Percentiles rank a stretch among this genome's conserved stretches.
Conservation (phyloP, 2,113 vertebrate genomes). For the Ceyx margarethae region DNA sequence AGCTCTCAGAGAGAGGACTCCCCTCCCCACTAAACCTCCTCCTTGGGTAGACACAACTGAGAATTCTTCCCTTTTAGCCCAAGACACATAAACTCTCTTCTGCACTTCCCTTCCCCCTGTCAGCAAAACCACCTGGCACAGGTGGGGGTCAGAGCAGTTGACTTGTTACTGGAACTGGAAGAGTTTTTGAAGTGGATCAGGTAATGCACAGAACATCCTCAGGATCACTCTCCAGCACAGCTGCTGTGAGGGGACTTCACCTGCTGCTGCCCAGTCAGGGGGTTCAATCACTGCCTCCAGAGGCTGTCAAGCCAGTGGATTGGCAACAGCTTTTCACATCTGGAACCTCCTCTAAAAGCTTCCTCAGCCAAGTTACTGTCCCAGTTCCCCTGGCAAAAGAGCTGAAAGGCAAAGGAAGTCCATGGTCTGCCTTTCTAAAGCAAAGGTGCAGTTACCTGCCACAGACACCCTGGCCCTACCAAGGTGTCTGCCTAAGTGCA, state of each 20-base stretch:
- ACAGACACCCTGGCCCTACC: neutral
- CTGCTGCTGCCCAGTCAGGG: neutral
- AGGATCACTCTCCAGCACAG: neutral
- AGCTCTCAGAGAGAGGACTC: conserved; percentile 9
- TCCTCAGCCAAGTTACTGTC: neutral
- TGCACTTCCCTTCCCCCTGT: neutral
- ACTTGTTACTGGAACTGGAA: neutral
- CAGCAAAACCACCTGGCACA: neutral
- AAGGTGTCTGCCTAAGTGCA: neutral
- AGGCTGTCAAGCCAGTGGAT: neutral
- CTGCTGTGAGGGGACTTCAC: neutral
- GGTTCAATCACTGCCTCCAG: neutral
- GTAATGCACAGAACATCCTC: neutral
- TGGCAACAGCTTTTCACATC: neutral
- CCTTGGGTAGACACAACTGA: neutral
- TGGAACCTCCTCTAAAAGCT: neutral
- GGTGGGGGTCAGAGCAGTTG: neutral
- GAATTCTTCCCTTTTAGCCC: neutral
- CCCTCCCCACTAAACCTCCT: neutral
- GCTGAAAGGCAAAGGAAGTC: neutral
- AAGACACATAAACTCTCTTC: neutral
- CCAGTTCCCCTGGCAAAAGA: neutral
- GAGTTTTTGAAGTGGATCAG: neutral
- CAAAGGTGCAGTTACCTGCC: fast-evolving
- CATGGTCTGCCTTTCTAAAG: neutral